phyloP scores from a whole-genome alignment of 2,888 invertebrate species.

The Drosophila testacea region DNA sequence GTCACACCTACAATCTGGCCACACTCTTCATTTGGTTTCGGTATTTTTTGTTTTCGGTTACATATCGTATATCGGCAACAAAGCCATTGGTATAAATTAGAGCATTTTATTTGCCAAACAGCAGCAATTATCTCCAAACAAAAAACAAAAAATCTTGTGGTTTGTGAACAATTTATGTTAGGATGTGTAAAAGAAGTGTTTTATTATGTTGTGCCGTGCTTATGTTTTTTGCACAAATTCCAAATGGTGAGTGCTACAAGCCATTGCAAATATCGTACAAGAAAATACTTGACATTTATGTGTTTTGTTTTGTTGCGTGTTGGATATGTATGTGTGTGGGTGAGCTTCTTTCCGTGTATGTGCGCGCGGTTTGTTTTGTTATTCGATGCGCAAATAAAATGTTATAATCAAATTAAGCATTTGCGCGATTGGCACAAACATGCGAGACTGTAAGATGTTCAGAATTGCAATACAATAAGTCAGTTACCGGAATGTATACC shows the following conservation, averaged over 20 bases:
- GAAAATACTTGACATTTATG: conserved; percentile 4
- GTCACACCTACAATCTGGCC: not conserved
- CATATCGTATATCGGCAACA: not conserved
- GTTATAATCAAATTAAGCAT: conserved; percentile 64
- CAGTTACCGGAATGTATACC: not conserved
- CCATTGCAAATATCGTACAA: conserved; percentile 11
- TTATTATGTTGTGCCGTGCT: conserved; percentile 69
- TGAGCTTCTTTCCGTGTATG: conserved; percentile 13
- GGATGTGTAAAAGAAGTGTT: conserved; percentile 71
- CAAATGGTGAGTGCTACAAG: conserved; percentile 57
- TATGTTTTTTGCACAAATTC: conserved; percentile 66
- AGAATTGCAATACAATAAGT: conserved; percentile 4
- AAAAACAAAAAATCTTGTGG: conserved; percentile 31
- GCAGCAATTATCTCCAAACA: conserved; percentile 29
- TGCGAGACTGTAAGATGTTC: conserved; percentile 17
- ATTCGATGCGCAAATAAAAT: conserved; percentile 61
- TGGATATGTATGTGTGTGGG: conserved; percentile 1
- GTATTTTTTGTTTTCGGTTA: conserved; percentile 16
- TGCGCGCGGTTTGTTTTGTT: conserved; percentile 66
- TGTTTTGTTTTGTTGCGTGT: conserved; percentile 40
- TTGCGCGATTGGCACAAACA: conserved; percentile 21
- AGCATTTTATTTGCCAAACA: conserved; percentile 12
- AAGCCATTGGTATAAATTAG: conserved; percentile 13
- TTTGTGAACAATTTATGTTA: conserved; percentile 45
- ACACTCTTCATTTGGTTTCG: not conserved